Evolutionary conservation across 2,113 vertebrate species (phyloP), one percentile per base, ranked within the genome.

Genomic region (Tiliqua scincoides): DNA sequence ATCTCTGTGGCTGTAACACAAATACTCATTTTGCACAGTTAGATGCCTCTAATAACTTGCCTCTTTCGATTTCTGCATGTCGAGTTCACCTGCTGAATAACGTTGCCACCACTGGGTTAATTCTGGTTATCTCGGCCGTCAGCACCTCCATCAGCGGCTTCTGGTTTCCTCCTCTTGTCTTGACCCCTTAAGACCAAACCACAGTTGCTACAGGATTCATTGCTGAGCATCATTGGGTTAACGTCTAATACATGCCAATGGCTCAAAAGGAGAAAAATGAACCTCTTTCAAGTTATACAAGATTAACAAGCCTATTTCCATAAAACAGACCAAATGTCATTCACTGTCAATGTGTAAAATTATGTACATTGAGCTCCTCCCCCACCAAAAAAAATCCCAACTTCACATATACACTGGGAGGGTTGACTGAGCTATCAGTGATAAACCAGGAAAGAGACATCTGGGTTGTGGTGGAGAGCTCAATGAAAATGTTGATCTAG

Each of bases 91-190:
- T 93, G 87, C 84, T 92, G 92, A 85, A 89, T 76, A 91, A 84
- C 30, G 25, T 71, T 75, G 85, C 90, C 84, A 86, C 61, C 43
- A 63, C 91, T 73, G 92, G 91, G 83, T 89, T 94, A 88, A 86
- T 93, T 85, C 91, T 91, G 73, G 71, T 94, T 89, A 89, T 91
- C 88, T 12, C 72, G 18, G 74, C 91, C 82, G 85, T 88, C 85
- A 90, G 89, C 0, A 1, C 85, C 89, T 92, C 93, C 77, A 77
- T 86, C 89, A 86, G 89, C 85, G 37, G 54, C 85, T 62, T 94
- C 70, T 12, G 1, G 40, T 88, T 93, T 88, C 90, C 76, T 84
- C 86, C 90, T 79, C 79, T 65, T 83, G 86, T 70, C 54, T 61
- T 90, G 32, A 91, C 83, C 76, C 83, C 85, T 52, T 65, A 77